Base-by-base conservation (phyloP, 2,888 invertebrate genomes). In the Synergus umbraculus region DNA sequence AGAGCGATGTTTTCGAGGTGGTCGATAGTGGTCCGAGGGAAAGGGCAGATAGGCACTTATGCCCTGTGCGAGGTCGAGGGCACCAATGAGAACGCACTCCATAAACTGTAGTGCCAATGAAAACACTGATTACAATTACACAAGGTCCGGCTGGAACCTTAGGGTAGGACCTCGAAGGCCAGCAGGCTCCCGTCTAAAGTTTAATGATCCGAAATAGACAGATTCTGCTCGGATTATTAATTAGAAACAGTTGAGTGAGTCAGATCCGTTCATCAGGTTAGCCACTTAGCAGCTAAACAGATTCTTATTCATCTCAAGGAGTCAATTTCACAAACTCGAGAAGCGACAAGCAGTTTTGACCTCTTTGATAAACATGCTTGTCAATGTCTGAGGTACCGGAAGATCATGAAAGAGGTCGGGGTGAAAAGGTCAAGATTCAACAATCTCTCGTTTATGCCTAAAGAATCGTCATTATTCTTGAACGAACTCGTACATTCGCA, bases 1-100 rank as follows among this genome's bases (percentile, higher is more conserved):
- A 76, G 83, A 82, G 82, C 82, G 81, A 86, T 83, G 86, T 86
- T 85, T 86, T 86, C 69, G 78, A 83, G 79, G 58, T 79, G 85
- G 84, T 78, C 82, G 77, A 79, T 85, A 85, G n/a, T 64, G 44
- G 54, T 73, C 69, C 37, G 66, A 77, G 80, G 77, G 77, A 80
- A 80, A 80, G 80, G 73, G 77, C 79, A 80, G 80, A 76, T 69
- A 44, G 49, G 77, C 78, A 44, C 67, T 73, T 73, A 41, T 44
- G 54, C 49, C 73, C 54, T 73, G 73, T 54, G 73, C 54, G 73
- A 73, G 73, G 73, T 73, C 49, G 73, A 73, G 54, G 73, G 54
- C 54, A 54, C 54, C 54, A 73, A 67, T 67, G 67, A 67, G 46
- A 67, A 67, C 46, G 22, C 22, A 67, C n/a, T 49, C 69, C 69